Conservation (phyloP, 1,140 invertebrate genomes). For the Paramacrobiotus metropolitanus region DNA sequence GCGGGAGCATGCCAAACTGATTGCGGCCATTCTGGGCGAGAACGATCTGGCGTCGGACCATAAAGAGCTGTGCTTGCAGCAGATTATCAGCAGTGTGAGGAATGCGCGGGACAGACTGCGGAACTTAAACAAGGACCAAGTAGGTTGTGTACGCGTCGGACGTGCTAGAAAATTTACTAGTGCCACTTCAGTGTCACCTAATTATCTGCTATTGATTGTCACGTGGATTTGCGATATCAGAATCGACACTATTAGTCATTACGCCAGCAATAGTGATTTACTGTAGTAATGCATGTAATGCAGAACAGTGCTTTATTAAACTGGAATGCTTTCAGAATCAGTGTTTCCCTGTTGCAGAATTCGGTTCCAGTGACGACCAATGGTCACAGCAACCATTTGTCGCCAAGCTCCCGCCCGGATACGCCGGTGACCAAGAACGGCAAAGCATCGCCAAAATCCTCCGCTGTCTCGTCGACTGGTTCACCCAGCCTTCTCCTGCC, state of each 20-base stretch:
- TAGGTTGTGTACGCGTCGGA: neutral
- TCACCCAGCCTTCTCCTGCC: neutral
- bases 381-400: neutral
- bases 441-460: neutral
- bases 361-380: neutral
- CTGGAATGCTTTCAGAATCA: no score
- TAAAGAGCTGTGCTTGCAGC: neutral
- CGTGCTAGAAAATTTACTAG: neutral
- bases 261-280: no score
- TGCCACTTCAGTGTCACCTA: no score
- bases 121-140: neutral
- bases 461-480: no score
- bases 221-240: no score
- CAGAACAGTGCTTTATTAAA: no score
- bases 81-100: neutral
- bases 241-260: no score
- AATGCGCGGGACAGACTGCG: neutral
- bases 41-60: neutral
- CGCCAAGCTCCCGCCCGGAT: neutral
- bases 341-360: neutral
- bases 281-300: no score
- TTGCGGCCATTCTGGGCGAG: neutral
- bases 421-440: constrained; percentile 1
- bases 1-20: neutral
- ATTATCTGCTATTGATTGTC: no score